Percentiles rank a stretch among this genome's conserved stretches.
Evolutionary conservation across 2,888 invertebrate genomes (phyloP).

Genomic region (Ceriagrion tenellum): DNA sequence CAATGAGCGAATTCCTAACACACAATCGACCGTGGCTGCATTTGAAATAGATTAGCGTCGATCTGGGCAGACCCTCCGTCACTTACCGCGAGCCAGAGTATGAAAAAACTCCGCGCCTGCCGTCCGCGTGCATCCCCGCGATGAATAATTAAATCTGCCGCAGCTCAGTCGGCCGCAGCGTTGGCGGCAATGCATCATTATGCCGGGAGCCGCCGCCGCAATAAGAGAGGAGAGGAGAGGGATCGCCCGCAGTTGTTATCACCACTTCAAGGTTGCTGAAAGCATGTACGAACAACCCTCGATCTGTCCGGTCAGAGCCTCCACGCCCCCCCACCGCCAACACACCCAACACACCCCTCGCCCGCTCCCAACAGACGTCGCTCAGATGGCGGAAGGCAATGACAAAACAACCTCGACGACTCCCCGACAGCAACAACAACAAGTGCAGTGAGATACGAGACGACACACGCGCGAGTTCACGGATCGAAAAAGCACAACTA

Average conservation of each 20-base stretch:
- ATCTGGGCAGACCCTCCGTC: neutral
- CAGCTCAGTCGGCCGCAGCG: conserved; percentile 73
- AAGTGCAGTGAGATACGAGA: conserved; percentile 13
- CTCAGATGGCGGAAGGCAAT: neutral
- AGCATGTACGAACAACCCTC: conserved; percentile 35
- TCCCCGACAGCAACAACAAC: neutral
- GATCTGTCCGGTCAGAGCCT: neutral
- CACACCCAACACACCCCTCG: neutral
- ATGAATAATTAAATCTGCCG: conserved; percentile 71
- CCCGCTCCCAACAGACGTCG: neutral
- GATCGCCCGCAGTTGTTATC: conserved; percentile 38
- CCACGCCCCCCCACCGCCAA: neutral
- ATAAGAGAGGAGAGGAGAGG: conserved; percentile 71
- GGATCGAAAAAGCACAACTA: neutral
- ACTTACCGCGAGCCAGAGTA: neutral
- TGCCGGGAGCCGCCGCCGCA: conserved; percentile 73
- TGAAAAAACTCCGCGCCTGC: neutral
- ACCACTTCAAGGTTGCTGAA: conserved; percentile 31
- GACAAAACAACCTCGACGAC: neutral
- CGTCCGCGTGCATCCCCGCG: neutral
- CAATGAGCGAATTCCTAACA: no score
- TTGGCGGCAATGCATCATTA: conserved; percentile 73
- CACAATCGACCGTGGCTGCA: no score
- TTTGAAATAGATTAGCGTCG: no score
- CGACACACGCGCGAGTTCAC: neutral